A percentile compares a stretch with the other conserved stretches of the same genome.
phyloP scores from a whole-genome alignment of 2,888 invertebrate genomes.

The Lasioglossum villosulum region DNA sequence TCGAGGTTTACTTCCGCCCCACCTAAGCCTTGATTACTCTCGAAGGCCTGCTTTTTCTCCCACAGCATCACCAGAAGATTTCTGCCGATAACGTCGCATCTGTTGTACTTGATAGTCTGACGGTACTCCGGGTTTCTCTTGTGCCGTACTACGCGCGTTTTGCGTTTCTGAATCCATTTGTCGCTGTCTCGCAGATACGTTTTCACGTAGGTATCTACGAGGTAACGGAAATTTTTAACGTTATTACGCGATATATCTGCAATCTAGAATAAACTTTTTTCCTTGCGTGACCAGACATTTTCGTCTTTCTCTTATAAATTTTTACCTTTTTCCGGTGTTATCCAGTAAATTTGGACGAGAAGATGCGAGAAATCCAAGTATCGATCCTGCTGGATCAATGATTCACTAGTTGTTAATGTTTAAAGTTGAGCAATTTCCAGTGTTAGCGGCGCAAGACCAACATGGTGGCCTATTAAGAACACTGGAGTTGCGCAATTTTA shows the following conservation, averaged over 20 bases:
- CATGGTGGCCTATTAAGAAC: too few relatives aligned
- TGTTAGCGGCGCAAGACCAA: too few relatives aligned
- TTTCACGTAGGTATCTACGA: constrained; percentile 95
- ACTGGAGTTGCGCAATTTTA: too few relatives aligned
- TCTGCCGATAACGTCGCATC: constrained; percentile 90
- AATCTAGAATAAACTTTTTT: too few relatives aligned
- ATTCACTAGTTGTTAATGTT: too few relatives aligned
- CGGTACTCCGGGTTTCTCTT: constrained; percentile 94
- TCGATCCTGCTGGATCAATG: too few relatives aligned
- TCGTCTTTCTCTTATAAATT: too few relatives aligned
- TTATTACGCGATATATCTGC: not conserved
- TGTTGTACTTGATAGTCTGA: constrained; percentile 93
- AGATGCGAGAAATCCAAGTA: too few relatives aligned
- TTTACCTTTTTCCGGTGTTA: too few relatives aligned
- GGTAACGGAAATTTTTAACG: not conserved
- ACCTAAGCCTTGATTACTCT: constrained; percentile 92
- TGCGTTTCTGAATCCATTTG: constrained; percentile 95
- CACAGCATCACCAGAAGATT: constrained; percentile 96
- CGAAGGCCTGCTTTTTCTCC: constrained; percentile 95
- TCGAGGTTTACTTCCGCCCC: constrained; percentile 95
- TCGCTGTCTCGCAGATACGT: constrained; percentile 96
- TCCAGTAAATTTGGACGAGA: too few relatives aligned
- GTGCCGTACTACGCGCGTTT: constrained; percentile 93
- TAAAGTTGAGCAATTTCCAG: too few relatives aligned
- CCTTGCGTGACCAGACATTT: too few relatives aligned